A percentile compares a stretch with the other conserved stretches of the same genome.
Evolutionary conservation across 2,113 vertebrate species (phyloP).

Genomic region (Salvelinus alpinus): DNA sequence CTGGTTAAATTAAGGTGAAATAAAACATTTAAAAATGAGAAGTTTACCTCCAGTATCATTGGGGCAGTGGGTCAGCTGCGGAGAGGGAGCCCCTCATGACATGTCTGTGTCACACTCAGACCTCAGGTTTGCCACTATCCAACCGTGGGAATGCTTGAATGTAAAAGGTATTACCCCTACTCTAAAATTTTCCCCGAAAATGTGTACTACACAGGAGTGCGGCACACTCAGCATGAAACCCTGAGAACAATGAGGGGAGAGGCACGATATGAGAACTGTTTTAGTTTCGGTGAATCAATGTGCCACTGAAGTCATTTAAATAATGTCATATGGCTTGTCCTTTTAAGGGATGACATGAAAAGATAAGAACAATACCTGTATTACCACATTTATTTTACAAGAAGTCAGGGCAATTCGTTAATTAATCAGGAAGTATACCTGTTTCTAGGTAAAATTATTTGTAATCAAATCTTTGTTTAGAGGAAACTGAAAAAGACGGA

Average conservation of each 20-base stretch:
- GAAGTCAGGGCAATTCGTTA: not conserved
- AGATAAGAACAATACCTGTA: not conserved
- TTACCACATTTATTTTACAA: not conserved
- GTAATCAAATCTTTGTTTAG: not conserved
- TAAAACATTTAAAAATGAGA: not conserved
- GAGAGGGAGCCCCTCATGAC: not conserved
- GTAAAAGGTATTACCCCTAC: constrained; percentile 57
- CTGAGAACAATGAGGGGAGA: constrained; percentile 38
- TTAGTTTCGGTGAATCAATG: constrained; percentile 41
- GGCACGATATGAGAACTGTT: constrained; percentile 10
- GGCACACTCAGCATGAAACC: constrained; percentile 60
- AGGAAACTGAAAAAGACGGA: not conserved
- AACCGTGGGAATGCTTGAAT: constrained; percentile 48
- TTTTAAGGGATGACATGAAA: not conserved
- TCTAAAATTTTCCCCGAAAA: constrained; percentile 55
- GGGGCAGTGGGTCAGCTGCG: not conserved
- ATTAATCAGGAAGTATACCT: not conserved
- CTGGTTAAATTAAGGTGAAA: no score
- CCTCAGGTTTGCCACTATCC: not conserved
- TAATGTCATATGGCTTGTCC: not conserved
- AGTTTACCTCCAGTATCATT: not conserved
- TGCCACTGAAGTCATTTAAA: constrained; percentile 19
- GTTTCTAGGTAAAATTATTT: not conserved
- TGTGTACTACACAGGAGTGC: constrained; percentile 32
- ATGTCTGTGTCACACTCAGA: not conserved